A percentile compares a stretch with the other conserved stretches of the same genome.
Conservation (phyloP, 2,888 invertebrate species). For the Agrochola lychnidis region DNA sequence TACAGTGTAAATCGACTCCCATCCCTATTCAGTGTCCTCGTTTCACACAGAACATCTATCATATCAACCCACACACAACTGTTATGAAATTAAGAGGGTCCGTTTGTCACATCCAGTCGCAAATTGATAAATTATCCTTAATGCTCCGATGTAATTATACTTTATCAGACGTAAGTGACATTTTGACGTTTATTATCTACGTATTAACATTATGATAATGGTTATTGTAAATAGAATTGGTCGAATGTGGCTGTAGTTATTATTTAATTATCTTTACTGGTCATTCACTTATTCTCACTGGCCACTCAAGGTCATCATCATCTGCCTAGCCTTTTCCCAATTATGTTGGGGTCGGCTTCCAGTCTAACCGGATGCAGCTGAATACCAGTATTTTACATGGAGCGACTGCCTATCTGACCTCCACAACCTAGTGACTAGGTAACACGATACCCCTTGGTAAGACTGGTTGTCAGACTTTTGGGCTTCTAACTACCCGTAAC, state of each 20-base stretch:
- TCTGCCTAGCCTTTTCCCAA: no score
- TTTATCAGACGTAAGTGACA: slow-evolving; percentile 37
- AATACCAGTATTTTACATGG: no score
- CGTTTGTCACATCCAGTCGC: slow-evolving; percentile 46
- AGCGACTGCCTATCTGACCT: no score
- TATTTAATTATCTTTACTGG: background rate
- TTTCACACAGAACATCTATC: slow-evolving; percentile 32
- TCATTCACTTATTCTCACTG: no score
- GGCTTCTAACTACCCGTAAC: no score
- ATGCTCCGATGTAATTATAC: slow-evolving; percentile 45
- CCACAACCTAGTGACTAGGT: no score
- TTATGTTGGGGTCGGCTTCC: no score
- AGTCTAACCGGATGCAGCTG: no score
- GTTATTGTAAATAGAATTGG: slow-evolving; percentile 12
- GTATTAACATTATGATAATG: slow-evolving; percentile 11
- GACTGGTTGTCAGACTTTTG: no score
- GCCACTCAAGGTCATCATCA: no score
- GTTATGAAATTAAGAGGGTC: slow-evolving; percentile 57
- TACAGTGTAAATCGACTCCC: background rate
- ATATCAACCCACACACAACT: slow-evolving; percentile 12
- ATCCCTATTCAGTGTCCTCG: background rate
- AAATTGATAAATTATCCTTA: slow-evolving; percentile 58
- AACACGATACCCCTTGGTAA: no score
- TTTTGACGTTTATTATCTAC: slow-evolving; percentile 41
- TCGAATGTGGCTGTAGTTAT: background rate